These are phyloP conservation scores for Atractosteus spatula DNA, from an alignment of 2,113 vertebrate species.

Conservation along the genomic window DNA sequence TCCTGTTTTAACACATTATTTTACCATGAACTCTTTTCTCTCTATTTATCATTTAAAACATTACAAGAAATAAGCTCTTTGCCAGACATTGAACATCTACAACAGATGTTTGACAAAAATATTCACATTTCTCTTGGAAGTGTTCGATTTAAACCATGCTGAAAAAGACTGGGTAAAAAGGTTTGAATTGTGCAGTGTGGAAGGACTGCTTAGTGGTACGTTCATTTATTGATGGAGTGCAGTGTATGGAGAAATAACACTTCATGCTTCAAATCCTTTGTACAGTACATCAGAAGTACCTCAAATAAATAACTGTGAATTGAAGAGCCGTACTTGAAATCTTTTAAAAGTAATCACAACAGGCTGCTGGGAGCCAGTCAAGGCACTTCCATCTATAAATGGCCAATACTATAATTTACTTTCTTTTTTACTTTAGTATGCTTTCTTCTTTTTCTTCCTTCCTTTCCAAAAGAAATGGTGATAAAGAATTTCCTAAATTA, in stretches of 20 bases:
- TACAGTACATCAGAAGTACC: neutral
- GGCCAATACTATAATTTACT: conserved; percentile 20
- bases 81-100: too few species aligned
- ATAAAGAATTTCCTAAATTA: conserved; percentile 3
- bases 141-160: neutral
- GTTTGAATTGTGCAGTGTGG: conserved; percentile 12
- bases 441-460: neutral
- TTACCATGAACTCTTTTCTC: neutral
- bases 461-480: conserved; percentile 24
- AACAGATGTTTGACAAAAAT: too few species aligned
- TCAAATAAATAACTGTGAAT: neutral
- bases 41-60: neutral
- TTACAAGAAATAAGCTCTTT: neutral
- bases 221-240: conserved; percentile 27
- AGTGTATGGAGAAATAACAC: neutral
- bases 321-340: neutral
- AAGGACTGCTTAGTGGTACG: neutral
- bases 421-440: conserved; percentile 16
- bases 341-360: too few species aligned
- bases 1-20: neutral
- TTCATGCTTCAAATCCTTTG: neutral
- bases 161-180: conserved; percentile 21
- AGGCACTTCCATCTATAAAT: conserved; percentile 25
- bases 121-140: neutral
- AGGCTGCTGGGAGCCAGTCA: neutral